A percentile compares a stretch with the other conserved stretches of the same genome.
phyloP scores from a whole-genome alignment of 2,113 vertebrate genomes.

The Urocitellus parryii region DNA sequence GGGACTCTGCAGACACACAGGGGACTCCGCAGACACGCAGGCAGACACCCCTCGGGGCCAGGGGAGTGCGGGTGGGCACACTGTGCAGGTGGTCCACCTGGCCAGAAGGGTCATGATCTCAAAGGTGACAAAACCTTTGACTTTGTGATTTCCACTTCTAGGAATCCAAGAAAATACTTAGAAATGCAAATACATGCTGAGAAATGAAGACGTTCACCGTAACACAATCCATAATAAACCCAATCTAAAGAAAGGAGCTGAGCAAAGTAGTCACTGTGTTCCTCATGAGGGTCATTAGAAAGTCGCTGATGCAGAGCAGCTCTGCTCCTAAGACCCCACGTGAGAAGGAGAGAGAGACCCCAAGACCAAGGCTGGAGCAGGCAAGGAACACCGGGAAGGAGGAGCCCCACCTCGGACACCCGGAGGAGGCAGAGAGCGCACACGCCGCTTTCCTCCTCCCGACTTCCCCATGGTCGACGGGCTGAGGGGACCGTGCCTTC shows the following conservation, averaged over 20 bases:
- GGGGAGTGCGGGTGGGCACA: accelerated
- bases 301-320: not conserved
- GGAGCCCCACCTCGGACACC: too few relatives aligned
- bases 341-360: not conserved
- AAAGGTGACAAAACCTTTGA: not conserved
- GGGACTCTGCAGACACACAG: too few relatives aligned
- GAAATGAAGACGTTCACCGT: not conserved
- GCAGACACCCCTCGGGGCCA: accelerated
- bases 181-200: not conserved
- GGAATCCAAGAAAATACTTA: not conserved
- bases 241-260: not conserved
- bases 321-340: not conserved
- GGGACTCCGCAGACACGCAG: too few relatives aligned
- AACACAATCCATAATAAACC: not conserved
- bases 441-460: not conserved
- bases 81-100: not conserved
- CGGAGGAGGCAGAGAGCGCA: too few relatives aligned
- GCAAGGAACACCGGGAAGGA: not conserved
- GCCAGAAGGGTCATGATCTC: accelerated
- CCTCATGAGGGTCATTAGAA: not conserved
- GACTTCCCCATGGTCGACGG: not conserved
- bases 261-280: not conserved
- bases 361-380: accelerated
- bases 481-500: not conserved
- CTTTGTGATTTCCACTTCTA: not conserved